Conservation (phyloP, 2,797 vertebrate species). For the Sciurus carolinensis region DNA sequence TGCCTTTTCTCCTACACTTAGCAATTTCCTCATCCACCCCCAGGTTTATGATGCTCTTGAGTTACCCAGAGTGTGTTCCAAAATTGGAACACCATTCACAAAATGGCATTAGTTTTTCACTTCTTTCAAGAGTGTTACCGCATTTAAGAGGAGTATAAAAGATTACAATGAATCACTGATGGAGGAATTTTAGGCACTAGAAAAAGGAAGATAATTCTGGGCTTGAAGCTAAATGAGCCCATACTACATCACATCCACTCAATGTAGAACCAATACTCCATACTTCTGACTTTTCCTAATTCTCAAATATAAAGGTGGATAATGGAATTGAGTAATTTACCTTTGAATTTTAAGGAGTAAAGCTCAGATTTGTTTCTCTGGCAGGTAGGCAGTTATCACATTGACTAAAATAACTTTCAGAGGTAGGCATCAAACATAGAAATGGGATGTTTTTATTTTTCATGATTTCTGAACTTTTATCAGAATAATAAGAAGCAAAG, state of each 20-base stretch:
- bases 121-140: slow-evolving; percentile 18
- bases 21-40: neutral
- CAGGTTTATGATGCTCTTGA: slow-evolving; percentile 39
- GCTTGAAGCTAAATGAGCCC: slow-evolving; percentile 36
- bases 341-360: slow-evolving; percentile 63
- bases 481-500: slow-evolving; percentile 22
- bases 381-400: neutral
- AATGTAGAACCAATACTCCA: slow-evolving; percentile 9
- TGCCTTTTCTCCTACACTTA: slow-evolving; percentile 7
- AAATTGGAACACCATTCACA: slow-evolving; percentile 15
- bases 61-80: neutral
- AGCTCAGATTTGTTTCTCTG: slow-evolving; percentile 13
- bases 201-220: slow-evolving; percentile 32
- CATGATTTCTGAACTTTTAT: slow-evolving; percentile 45
- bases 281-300: neutral
- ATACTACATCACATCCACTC: neutral
- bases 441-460: slow-evolving; percentile 55
- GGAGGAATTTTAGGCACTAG: slow-evolving; percentile 23
- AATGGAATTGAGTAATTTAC: slow-evolving; percentile 51
- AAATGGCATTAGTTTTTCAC: slow-evolving; percentile 25
- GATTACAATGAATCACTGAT: neutral
- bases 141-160: slow-evolving; percentile 30
- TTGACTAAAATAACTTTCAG: slow-evolving; percentile 47
- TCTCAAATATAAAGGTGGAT: slow-evolving; percentile 50
- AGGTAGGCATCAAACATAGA: neutral